phyloP scores from a whole-genome alignment of 2,113 vertebrate genomes.

The Mobula hypostoma region DNA sequence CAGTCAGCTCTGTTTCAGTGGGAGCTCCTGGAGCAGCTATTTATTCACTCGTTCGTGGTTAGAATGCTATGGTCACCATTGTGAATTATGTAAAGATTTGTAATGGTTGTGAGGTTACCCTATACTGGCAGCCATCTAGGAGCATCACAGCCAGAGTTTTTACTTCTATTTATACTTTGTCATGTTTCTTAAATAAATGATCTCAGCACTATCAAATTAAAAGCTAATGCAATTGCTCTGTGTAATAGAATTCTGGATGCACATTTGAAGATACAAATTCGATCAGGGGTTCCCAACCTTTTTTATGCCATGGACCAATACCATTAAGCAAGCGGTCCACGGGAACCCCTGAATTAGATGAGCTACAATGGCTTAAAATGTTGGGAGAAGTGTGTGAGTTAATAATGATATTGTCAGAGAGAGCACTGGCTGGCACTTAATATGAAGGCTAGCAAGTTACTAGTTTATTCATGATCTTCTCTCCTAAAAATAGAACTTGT shows the following conservation, averaged over 20 bases:
- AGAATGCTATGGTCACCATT: background rate
- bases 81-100: background rate
- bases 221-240: background rate
- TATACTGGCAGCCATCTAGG: background rate
- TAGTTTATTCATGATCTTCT: background rate
- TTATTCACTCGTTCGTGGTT: background rate
- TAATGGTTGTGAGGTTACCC: background rate
- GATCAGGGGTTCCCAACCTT: no score
- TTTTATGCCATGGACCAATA: no score
- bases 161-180: background rate
- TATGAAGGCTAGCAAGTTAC: background rate
- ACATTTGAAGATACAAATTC: background rate
- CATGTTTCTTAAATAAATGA: background rate
- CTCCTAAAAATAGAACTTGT: background rate
- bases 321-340: no score
- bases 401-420: background rate
- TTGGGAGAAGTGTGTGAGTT: background rate
- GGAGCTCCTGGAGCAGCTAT: background rate
- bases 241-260: background rate
- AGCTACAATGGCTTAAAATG: background rate
- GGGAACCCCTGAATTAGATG: background rate
- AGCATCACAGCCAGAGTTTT: background rate
- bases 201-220: background rate
- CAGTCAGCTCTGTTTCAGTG: background rate
- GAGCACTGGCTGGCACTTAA: background rate